phyloP scores from a whole-genome alignment of 2,797 vertebrate genomes.

The Oryzias dopingdopingensis region DNA sequence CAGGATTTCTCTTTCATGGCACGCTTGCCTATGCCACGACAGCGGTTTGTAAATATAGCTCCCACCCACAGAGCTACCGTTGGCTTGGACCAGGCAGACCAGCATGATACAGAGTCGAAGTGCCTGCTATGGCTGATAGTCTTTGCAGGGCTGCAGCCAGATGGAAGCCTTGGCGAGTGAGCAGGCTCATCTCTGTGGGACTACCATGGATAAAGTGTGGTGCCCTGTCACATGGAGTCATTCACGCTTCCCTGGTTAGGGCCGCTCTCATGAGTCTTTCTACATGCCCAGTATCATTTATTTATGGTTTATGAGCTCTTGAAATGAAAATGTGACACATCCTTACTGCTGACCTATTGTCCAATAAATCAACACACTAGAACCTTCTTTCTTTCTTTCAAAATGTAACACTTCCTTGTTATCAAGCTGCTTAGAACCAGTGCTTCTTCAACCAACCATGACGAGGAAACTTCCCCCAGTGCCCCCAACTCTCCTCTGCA shows the following conservation, averaged over 20 bases:
- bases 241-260: constrained; percentile 65
- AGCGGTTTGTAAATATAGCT: constrained; percentile 84
- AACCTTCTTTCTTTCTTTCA: too few relatives aligned
- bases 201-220: constrained; percentile 63
- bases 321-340: constrained; percentile 12
- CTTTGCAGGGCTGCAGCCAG: constrained; percentile 70
- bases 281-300: constrained; percentile 2
- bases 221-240: constrained; percentile 71
- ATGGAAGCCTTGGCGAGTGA: constrained; percentile 76
- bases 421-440: not conserved
- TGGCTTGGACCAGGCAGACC: constrained; percentile 62
- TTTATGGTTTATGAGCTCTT: constrained; percentile 13
- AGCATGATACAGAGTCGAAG: constrained; percentile 59
- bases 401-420: too few relatives aligned
- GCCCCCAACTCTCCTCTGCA: not conserved
- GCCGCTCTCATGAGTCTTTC: constrained; percentile 9
- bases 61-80: constrained; percentile 70
- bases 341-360: too few relatives aligned
- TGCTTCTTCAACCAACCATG: not conserved
- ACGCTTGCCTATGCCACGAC: constrained; percentile 53
- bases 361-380: too few relatives aligned
- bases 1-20: constrained; percentile 24
- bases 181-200: constrained; percentile 64
- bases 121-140: constrained; percentile 61
- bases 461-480: not conserved